phyloP scores from a whole-genome alignment of 2,797 vertebrate genomes.

The Sebastes matsubarae region DNA sequence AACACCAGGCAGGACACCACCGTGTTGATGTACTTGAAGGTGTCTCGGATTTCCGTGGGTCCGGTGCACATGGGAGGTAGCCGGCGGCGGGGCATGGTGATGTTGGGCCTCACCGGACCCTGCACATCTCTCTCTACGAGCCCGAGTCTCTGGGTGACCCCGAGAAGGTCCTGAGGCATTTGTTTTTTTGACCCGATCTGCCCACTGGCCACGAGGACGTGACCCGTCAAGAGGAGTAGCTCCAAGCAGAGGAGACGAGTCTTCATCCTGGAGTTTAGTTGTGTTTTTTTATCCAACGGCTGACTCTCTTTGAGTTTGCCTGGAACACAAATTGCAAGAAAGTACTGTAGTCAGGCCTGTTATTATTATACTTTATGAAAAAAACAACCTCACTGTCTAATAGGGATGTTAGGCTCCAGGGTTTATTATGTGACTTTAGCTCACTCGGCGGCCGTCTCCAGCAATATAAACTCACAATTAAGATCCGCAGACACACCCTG shows the following conservation, averaged over 20 bases:
- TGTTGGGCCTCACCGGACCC: slow-evolving; percentile 65
- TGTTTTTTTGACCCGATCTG: slow-evolving; percentile 57
- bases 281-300: slow-evolving; percentile 27
- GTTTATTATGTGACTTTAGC: neutral
- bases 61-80: slow-evolving; percentile 85
- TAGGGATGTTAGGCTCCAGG: neutral
- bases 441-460: neutral
- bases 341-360: neutral
- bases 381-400: neutral
- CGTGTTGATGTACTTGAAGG: slow-evolving; percentile 96
- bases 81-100: slow-evolving; percentile 67
- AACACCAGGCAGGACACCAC: slow-evolving; percentile 94
- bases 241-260: slow-evolving; percentile 44
- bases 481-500: neutral
- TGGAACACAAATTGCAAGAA: slow-evolving; percentile 38
- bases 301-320: slow-evolving; percentile 26
- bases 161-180: neutral
- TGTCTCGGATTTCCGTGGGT: slow-evolving; percentile 87
- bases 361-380: neutral
- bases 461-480: neutral
- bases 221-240: slow-evolving; percentile 52
- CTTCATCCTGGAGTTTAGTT: slow-evolving; percentile 60
- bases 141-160: slow-evolving; percentile 58
- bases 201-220: slow-evolving; percentile 46
- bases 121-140: slow-evolving; percentile 60